Base-by-base conservation (phyloP, 2,797 vertebrate genomes). In the Halcyon badia region DNA sequence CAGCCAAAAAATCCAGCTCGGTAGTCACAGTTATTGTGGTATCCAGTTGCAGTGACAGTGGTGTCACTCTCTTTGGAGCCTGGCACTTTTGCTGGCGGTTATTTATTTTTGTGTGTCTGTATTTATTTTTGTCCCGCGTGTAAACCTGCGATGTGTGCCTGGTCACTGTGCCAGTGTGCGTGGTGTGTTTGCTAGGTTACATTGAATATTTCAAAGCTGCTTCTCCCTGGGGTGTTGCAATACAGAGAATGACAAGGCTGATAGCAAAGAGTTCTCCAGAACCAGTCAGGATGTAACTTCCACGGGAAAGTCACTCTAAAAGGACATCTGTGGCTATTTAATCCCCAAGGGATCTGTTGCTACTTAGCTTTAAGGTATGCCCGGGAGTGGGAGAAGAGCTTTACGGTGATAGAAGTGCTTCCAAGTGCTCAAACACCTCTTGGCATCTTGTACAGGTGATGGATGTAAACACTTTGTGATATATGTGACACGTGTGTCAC, bases 281-380 rank as follows among this genome's bases (percentile, higher is more conserved):
- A 22, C 26, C 35, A 37, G 16, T 69, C 37, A 28, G 46, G 52
- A 39, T 66, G 15, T 35, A 48, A 65, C 41, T 92, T 95, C 21
- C 44, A 20, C 9, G 11, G 77, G 90, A 90, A 90, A 89, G 77
- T 78, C 35, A 4, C 49, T 60, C 64, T 61, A 26, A 28, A 64
- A 68, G 61, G 80, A 58, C 49, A 71, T 61, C 44, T 95, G 80
- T 89, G 57, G 24, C 78, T 33, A 7, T 69, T 80, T 85, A 92
- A 95, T 96, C 75, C 76, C 35, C 41, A 62, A 62, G 35, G 1
- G 51, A 90, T 94, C 69, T 62, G 56, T 39, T 92, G 73, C 68
- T 86, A 1, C 64, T 92, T 69, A 57, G 65, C 49, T 83, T 57
- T 54, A 66, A 76, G 42, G 33, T 16, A 39, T 61, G 82, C 44